Evolutionary conservation across 2,113 vertebrate species (phyloP), one percentile per base, ranked within the genome.

Genomic region (Thamnophis sirtalis): DNA sequence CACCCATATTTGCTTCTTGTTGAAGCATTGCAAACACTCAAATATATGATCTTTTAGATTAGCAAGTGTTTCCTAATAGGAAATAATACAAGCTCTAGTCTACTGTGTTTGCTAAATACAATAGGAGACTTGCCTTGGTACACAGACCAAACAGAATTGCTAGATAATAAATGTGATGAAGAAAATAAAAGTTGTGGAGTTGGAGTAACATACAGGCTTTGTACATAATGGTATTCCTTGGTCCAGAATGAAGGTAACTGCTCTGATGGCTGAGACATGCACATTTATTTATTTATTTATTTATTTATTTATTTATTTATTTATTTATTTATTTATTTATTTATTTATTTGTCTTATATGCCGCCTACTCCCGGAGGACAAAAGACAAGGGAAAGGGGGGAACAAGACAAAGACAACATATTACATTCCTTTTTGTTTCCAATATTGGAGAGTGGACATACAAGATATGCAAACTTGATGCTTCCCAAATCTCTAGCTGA

Each of bases 11-110:
- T 91, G 54, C 51, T n/a, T 87, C 54, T 21, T 86, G 80, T 21
- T 86, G 80, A 85, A 60, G 48, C 54, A 17, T 48, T 55, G 53
- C 49, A 0, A 60, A 91, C 2, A 28, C 26, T 0, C 4, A 17
- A 80, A 2, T 2, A 4, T 24, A 68, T 0, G 0, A 7, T 24
- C n/a, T 86, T 92, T 22, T 11, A 13, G 51, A 68, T 68, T 21
- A 26, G 88, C 13, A 28, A 17, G 3, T 6, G 13, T 24, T 33
- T 58, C 84, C 28, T 48, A 89, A 4, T 6, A 50, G 43, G 56
- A 6, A 53, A 2, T 68, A 56, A n/a, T 5, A 22, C 60, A 22
- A 89, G 8, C 22, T 54, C 1, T 54, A 9, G 13, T 54, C 10
- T 53, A 22, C 22, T 73, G 26, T 49, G 28, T 9, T 86, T 58